These are phyloP conservation scores for Microctonus aethiopoides DNA, from an alignment of 2,888 invertebrate species.

Conservation along the genomic window DNA sequence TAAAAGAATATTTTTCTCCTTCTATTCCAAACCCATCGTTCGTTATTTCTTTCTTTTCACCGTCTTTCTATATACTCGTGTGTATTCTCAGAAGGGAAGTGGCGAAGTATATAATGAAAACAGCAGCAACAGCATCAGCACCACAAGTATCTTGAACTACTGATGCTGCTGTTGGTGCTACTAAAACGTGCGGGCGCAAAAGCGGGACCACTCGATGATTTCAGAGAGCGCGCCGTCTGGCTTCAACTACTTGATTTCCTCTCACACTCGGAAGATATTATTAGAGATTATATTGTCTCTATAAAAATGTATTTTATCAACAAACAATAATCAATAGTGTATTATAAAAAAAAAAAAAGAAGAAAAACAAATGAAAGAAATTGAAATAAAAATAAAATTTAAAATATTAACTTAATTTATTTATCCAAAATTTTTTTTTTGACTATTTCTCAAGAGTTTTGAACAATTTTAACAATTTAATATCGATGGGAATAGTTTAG, in stretches of 20 bases:
- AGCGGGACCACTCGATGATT: conserved; percentile 11
- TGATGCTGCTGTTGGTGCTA: no score
- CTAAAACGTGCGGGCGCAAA: neutral
- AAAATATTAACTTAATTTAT: no score
- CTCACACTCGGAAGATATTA: conserved; percentile 18
- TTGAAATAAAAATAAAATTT: neutral
- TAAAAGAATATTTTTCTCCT: conserved; percentile 38
- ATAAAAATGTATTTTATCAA: no score
- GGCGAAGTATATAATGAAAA: conserved; percentile 18
- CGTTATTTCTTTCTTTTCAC: conserved; percentile 19
- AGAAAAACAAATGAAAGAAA: neutral
- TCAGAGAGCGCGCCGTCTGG: conserved; percentile 12
- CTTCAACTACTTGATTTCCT: conserved; percentile 23
- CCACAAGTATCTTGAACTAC: conserved; percentile 12
- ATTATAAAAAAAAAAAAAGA: neutral
- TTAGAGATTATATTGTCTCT: conserved; percentile 8
- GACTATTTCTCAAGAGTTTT: neutral
- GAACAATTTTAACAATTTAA: conserved; percentile 2
- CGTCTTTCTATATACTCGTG: conserved; percentile 21
- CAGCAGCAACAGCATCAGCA: neutral
- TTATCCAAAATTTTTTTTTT: no score
- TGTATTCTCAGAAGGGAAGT: conserved; percentile 45
- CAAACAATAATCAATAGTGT: neutral
- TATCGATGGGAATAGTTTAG: conserved; percentile 13
- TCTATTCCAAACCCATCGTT: neutral